Evolutionary conservation across 1,140 invertebrate species (phyloP), one percentile per base, ranked within the genome.

Genomic region (Orchesella cincta): DNA sequence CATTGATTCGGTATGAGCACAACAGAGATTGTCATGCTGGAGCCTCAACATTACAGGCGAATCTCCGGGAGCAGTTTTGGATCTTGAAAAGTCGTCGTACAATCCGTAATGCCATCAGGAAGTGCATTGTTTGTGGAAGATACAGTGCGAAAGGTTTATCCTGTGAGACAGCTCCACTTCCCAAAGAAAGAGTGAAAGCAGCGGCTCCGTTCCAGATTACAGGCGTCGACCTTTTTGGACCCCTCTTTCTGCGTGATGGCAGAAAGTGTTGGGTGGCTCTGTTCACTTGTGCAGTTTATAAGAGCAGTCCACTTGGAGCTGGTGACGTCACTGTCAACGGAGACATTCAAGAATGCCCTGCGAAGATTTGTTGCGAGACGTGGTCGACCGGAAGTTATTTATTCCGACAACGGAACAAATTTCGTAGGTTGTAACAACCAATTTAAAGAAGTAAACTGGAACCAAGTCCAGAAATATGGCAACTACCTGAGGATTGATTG

Each of bases 351-450:
- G 54, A 5, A 14, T 23, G 26, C 12, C 54, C 23, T 26, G 3
- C 14, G 31, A 16, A 8, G 28, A 12, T 67, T 67, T 31, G 62
- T 67, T 33, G 62, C 26, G 23, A 67, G 62, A 33, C 12, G 26
- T 31, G 62, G 62, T 8, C 8, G 62, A 29, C 62, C 62, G n/a
- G 23, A 31, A 29, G 31, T 67, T 33, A 79, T 86, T 16, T 83
- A 83, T 57, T 84, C 80, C 23, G 86, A 86, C 31, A 67, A 67
- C 62, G 62, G 62, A 16, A 29, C 29, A 26, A 67, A 67, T n/a
- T 67, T 67, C 29, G 62, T 67, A 1, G 62, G 62, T 8, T 33
- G 62, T 12, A 67, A 31, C 23, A 33, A 33, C 8, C 26, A 31
- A 8, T 31, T 33, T 2, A 67, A 33, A 29, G 33, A 67, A 29